Conservation (phyloP, 92 coral and sea anemone species). For the Palythoa caribaeorum region DNA sequence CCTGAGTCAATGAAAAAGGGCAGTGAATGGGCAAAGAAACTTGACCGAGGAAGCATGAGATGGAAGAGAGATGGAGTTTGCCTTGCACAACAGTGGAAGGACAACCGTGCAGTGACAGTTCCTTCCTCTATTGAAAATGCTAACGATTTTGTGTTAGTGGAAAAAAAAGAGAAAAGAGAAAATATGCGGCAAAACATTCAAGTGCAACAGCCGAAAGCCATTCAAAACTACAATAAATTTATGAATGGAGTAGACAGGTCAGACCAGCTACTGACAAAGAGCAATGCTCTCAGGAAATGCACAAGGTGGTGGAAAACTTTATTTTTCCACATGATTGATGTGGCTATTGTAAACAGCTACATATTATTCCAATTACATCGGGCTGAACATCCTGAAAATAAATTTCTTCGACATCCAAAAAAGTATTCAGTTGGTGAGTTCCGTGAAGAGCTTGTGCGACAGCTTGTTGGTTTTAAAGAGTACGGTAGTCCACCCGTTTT, state of each 20-base stretch:
- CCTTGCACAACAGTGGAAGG: constrained; percentile 25
- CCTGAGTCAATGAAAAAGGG: constrained; percentile 14
- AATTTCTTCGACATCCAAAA: constrained; percentile 13
- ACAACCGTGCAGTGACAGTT: constrained; percentile 16
- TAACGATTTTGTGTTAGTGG: constrained; percentile 3
- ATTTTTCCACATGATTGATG: constrained; percentile 38
- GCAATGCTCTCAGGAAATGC: constrained; percentile 22
- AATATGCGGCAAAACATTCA: constrained; percentile 15
- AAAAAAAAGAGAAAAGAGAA: constrained; percentile 11
- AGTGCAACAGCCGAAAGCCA: constrained; percentile 35
- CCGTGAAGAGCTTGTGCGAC: constrained; percentile 47
- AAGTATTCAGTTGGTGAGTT: constrained; percentile 31
- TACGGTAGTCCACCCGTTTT: constrained; percentile 38
- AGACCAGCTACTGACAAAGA: constrained; percentile 45
- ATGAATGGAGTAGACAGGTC: constrained; percentile 54
- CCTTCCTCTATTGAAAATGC: constrained; percentile 13
- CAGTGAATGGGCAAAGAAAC: constrained; percentile 19
- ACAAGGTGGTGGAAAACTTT: constrained; percentile 22
- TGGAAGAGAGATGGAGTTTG: constrained; percentile 8
- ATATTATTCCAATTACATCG: constrained; percentile 30
- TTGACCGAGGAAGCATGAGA: constrained; percentile 13
- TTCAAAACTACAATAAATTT: constrained; percentile 24
- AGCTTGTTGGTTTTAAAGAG: constrained; percentile 44
- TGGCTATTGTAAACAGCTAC: constrained; percentile 28
- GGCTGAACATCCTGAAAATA: constrained; percentile 31